Conservation (phyloP, 1,140 invertebrate species). For the Drosophila sp. region DNA sequence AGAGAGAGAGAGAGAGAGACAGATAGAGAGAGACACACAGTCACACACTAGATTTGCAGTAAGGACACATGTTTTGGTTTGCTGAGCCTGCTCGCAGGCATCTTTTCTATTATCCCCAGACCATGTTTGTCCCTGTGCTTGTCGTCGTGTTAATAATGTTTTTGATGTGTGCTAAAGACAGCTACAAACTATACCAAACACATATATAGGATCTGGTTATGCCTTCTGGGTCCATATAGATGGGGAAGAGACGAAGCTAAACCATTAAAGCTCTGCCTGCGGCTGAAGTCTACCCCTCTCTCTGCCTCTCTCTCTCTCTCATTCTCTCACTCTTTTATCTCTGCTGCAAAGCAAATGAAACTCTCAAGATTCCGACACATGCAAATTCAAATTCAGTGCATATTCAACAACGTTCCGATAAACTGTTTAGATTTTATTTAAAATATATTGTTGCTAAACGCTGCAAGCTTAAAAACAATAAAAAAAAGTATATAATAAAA, state of each 20-base stretch:
- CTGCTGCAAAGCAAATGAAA: constrained; percentile 40
- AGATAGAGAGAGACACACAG: constrained; percentile 20
- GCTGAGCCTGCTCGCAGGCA: constrained; percentile 69
- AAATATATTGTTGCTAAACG: background rate
- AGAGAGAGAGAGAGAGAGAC: constrained; percentile 9
- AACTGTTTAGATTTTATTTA: background rate
- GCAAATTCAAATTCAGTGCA: constrained; percentile 45
- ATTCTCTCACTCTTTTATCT: background rate
- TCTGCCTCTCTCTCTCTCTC: background rate
- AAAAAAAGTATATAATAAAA: too few species aligned
- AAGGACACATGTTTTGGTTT: constrained; percentile 78
- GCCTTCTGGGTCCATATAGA: too few species aligned
- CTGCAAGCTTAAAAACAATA: too few species aligned
- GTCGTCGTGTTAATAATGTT: constrained; percentile 77
- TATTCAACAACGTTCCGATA: constrained; percentile 23
- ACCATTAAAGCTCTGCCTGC: constrained; percentile 21
- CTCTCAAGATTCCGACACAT: constrained; percentile 30
- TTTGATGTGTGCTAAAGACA: constrained; percentile 81
- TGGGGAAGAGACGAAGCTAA: background rate
- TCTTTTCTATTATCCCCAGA: constrained; percentile 60
- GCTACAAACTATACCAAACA: constrained; percentile 63
- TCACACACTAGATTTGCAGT: constrained; percentile 28
- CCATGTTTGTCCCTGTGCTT: constrained; percentile 62
- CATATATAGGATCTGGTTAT: constrained; percentile 22
- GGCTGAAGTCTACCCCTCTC: background rate